Evolutionary conservation across 2,113 vertebrate genomes (phyloP), one percentile per base, ranked within the genome.

Genomic region (Numida meleagris): DNA sequence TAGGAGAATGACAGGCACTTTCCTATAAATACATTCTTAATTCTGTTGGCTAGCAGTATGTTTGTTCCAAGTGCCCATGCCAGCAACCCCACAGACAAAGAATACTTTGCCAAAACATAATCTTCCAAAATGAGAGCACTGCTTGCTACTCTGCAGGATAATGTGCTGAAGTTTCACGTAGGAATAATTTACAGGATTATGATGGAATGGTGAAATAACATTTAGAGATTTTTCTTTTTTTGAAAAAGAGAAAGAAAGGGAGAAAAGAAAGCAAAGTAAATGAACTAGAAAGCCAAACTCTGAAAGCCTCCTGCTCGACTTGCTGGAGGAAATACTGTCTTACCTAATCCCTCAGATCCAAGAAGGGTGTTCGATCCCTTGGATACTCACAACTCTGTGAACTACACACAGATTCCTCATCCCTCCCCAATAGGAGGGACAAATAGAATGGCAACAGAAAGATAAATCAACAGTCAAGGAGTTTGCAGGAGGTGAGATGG

Each of bases 381-480:
- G 70, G 65, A 68, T 70, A 36, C 57, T 10, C n/a, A 3, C 29
- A 48, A 15, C 43, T 38, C 2, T 7, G 43, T 25, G 66, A 75
- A 3, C 21, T n/a, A 27, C 10, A 2, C 0, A 0, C 55, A 0
- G 3, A 17, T 19, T 59, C 71, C 65, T 46, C 0, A 0, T 50
- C 58, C 43, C 48, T 82, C 67, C 43, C 34, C 1, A 0, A 2
- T 2, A 17, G 2, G 0, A 2, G 25, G 18, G 1, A 38, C 51
- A 53, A 53, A 53, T 15, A 11, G 27, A 17, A 42, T 25, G 29
- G 20, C 23, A 14, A 4, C 0, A 15, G 40, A 27, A 75, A 46
- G 58, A 29, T 12, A 43, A 68, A 31, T 23, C 19, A 29, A 31
- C 36, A 12, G 1, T 46, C 25, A 1, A 11, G 82, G 13, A 67